Evolutionary conservation across 2,888 invertebrate genomes (phyloP).

Genomic region (Lymantria monacha): DNA sequence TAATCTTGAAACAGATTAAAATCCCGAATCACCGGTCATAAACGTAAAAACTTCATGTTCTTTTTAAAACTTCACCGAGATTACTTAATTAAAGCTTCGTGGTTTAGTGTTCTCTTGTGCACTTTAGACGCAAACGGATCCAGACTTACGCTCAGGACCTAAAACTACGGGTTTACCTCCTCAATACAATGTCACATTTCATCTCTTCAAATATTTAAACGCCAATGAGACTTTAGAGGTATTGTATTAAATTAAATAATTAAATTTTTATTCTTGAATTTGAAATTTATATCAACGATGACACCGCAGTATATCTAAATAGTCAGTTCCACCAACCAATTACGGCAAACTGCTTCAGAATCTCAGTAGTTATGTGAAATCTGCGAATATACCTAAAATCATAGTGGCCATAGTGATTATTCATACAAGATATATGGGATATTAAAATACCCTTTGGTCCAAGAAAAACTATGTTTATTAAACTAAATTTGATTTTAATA

Average conservation of each 20-base stretch:
- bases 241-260: too few relatives aligned
- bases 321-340: too few relatives aligned
- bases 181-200: not conserved
- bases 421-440: too few relatives aligned
- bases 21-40: not conserved
- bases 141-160: not conserved
- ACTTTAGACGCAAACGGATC: not conserved
- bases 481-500: not conserved
- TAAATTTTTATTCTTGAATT: too few relatives aligned
- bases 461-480: too few relatives aligned
- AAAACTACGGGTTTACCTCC: not conserved
- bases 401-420: too few relatives aligned
- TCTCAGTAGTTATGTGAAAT: too few relatives aligned
- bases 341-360: too few relatives aligned
- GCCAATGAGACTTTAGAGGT: not conserved
- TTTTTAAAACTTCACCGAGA: constrained; percentile 6
- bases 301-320: too few relatives aligned
- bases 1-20: constrained; percentile 4
- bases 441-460: too few relatives aligned
- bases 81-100: constrained; percentile 4
- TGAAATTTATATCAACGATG: too few relatives aligned
- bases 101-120: constrained; percentile 2
- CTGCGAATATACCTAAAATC: too few relatives aligned
- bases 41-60: constrained; percentile 4
- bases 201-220: not conserved